phyloP scores from a whole-genome alignment of 2,888 invertebrate species.

The Eristalinus sepulchralis region DNA sequence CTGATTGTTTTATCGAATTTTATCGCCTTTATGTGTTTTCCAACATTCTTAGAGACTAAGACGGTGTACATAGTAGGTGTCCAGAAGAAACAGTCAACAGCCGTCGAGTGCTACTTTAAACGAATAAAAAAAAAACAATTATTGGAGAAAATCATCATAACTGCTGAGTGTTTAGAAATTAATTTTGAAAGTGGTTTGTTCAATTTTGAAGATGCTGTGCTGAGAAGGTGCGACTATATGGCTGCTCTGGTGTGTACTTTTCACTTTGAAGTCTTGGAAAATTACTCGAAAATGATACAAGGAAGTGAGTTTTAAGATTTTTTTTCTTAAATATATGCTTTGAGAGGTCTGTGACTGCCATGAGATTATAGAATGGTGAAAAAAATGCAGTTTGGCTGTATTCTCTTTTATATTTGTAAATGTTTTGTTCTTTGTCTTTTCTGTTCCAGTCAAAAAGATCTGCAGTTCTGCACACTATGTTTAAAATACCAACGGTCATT shows the following conservation, averaged over 20 bases:
- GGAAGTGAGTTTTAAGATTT: background rate
- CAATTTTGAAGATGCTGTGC: background rate
- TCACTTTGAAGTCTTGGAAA: background rate
- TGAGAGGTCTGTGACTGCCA: too few relatives aligned
- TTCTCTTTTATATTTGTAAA: too few relatives aligned
- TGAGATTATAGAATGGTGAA: too few relatives aligned
- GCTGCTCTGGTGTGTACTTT: background rate
- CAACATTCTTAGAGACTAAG: slow-evolving; percentile 61
- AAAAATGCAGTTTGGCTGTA: too few relatives aligned
- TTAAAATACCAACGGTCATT: too few relatives aligned
- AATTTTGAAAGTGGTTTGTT: background rate
- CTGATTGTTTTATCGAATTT: slow-evolving; percentile 67
- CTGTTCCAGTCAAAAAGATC: too few relatives aligned
- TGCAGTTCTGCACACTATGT: too few relatives aligned
- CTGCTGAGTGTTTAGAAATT: background rate
- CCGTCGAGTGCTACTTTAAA: slow-evolving; percentile 45
- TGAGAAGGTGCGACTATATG: background rate
- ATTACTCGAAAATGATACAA: background rate
- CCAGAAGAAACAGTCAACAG: slow-evolving; percentile 41
- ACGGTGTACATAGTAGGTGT: slow-evolving; percentile 19
- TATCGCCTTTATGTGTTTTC: slow-evolving; percentile 59
- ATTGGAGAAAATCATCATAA: background rate
- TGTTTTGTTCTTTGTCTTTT: too few relatives aligned
- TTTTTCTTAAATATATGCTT: background rate
- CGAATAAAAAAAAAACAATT: slow-evolving; percentile 9